phyloP scores from a whole-genome alignment of 2,797 vertebrate genomes.

The Parauchenoglanis ngamensis region DNA sequence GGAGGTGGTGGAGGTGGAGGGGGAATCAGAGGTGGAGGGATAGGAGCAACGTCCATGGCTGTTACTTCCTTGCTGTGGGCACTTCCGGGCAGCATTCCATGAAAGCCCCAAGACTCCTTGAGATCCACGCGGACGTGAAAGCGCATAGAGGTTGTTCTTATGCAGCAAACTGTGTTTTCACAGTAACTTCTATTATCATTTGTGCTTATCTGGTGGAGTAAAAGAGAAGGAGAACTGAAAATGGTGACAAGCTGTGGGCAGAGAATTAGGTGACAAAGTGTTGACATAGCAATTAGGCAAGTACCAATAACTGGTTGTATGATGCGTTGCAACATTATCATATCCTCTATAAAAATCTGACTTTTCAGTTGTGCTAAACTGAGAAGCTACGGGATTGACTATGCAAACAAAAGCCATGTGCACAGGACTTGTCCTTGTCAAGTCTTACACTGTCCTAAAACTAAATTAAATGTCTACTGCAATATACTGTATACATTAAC shows the following conservation, averaged over 20 bases:
- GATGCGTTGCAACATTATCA: too few relatives aligned
- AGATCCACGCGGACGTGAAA: conserved; percentile 67
- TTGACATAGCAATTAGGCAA: neutral
- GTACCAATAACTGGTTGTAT: neutral
- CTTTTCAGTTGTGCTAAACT: neutral
- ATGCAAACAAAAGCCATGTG: neutral
- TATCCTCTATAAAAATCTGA: neutral
- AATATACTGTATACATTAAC: neutral
- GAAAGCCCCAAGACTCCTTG: conserved; percentile 70
- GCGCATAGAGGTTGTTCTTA: conserved; percentile 64
- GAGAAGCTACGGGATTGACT: neutral
- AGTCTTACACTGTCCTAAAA: neutral
- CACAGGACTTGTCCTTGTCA: neutral
- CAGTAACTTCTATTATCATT: conserved; percentile 6
- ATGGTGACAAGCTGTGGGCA: neutral
- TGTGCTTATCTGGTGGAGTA: conserved; percentile 31
- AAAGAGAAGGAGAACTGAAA: conserved; percentile 17
- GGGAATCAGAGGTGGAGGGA: conserved; percentile 49
- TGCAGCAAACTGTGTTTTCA: neutral
- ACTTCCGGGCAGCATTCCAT: conserved; percentile 69
- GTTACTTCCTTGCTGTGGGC: conserved; percentile 65
- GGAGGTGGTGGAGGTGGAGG: conserved; percentile 53
- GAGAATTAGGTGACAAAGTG: neutral
- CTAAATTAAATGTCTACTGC: neutral
- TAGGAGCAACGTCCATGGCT: conserved; percentile 69